Percentiles rank a stretch among this genome's conserved stretches.
phyloP scores from a whole-genome alignment of 2,888 invertebrate genomes.

The Drosophila kuntzei region DNA sequence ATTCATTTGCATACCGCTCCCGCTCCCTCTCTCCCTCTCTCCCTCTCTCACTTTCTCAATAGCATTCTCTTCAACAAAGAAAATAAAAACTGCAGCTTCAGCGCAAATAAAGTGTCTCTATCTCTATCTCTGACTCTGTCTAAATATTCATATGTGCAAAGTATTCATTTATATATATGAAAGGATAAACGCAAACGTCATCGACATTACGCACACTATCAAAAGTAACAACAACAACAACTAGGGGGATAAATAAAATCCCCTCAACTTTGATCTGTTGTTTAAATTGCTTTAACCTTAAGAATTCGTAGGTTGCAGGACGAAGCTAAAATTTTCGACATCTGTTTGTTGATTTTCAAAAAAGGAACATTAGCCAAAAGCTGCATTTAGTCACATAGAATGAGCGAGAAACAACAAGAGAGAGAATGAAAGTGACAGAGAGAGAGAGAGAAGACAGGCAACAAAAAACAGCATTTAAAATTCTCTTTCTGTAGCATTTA shows the following conservation, averaged over 20 bases:
- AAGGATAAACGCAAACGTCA: slow-evolving; percentile 74
- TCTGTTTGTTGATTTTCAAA: slow-evolving; percentile 15
- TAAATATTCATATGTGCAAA: slow-evolving; percentile 69
- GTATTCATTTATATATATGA: slow-evolving; percentile 69
- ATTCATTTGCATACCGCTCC: slow-evolving; percentile 67
- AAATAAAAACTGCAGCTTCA: slow-evolving; percentile 74
- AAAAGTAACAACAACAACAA: slow-evolving; percentile 32
- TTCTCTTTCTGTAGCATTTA: slow-evolving; percentile 76
- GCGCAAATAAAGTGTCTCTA: slow-evolving; percentile 65
- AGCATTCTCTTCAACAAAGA: slow-evolving; percentile 43
- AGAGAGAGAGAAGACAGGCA: neutral
- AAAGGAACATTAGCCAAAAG: slow-evolving; percentile 37
- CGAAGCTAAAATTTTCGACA: slow-evolving; percentile 20
- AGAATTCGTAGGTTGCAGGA: slow-evolving; percentile 27
- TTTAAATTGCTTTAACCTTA: slow-evolving; percentile 71
- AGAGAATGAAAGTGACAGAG: neutral
- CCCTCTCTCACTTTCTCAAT: neutral
- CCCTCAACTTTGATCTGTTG: slow-evolving; percentile 34
- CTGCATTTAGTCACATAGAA: slow-evolving; percentile 21
- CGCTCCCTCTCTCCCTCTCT: neutral
- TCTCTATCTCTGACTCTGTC: neutral
- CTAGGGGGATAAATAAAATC: slow-evolving; percentile 40
- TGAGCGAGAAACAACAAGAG: neutral
- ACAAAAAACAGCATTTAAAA: slow-evolving; percentile 68
- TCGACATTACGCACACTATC: slow-evolving; percentile 42